Evolutionary conservation across 2,888 invertebrate species (phyloP).

Genomic region (Tanytarsus gracilentus): DNA sequence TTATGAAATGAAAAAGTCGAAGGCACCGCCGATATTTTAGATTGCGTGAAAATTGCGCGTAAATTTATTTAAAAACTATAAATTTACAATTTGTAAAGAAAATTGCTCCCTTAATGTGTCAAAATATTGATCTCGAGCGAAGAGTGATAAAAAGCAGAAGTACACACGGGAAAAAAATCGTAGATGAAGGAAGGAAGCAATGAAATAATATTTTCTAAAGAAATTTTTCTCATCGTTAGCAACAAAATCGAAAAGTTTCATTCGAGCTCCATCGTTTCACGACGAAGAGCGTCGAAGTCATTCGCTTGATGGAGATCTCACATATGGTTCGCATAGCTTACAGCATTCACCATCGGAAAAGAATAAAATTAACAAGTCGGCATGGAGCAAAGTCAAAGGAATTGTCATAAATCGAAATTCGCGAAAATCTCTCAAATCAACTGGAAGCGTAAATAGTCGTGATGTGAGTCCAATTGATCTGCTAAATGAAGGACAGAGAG

Average conservation of each 20-base stretch:
- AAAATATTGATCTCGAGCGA: background rate
- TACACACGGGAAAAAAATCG: background rate
- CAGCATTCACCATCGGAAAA: constrained; percentile 34
- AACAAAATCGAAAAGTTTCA: background rate
- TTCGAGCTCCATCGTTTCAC: background rate
- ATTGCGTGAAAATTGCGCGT: too few species aligned
- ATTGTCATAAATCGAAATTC: constrained; percentile 51
- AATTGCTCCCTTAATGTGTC: background rate
- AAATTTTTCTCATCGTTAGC: background rate
- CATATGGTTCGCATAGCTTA: background rate
- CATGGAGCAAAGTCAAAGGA: constrained; percentile 69
- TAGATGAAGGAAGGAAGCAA: too few species aligned
- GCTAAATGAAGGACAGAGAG: background rate
- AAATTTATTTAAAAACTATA: too few species aligned
- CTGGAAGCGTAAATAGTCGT: constrained; percentile 31
- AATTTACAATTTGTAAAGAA: too few species aligned
- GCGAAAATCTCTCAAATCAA: constrained; percentile 32
- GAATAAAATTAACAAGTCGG: constrained; percentile 58
- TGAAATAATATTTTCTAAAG: background rate
- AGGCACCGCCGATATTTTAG: too few species aligned
- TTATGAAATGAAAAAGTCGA: too few species aligned
- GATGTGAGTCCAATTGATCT: constrained; percentile 31
- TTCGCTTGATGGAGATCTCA: constrained; percentile 36
- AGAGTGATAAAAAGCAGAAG: background rate
- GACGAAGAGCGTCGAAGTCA: constrained; percentile 37